A percentile compares a stretch with the other conserved stretches of the same genome.
Evolutionary conservation across 92 coral and sea anemone species (phyloP).

Genomic region (Umimayanthus chanpuru): DNA sequence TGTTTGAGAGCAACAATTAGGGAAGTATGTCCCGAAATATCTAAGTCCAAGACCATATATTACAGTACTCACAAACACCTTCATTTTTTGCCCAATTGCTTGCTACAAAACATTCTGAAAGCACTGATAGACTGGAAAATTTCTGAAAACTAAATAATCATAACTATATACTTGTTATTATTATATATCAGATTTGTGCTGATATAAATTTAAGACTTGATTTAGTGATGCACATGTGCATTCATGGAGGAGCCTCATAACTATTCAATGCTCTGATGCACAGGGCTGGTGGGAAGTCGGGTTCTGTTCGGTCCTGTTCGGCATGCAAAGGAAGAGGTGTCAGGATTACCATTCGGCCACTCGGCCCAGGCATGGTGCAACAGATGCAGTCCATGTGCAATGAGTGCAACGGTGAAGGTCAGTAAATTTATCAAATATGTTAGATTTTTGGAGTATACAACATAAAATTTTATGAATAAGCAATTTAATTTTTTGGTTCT

Average conservation of each 20-base stretch:
- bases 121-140: neutral
- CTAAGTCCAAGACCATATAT: neutral
- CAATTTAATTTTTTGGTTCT: too few relatives aligned
- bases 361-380: slow-evolving; percentile 99
- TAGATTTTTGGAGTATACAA: too few relatives aligned
- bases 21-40: too few relatives aligned
- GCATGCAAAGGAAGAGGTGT: slow-evolving; percentile 91
- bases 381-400: slow-evolving; percentile 94
- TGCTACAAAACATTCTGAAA: too few relatives aligned
- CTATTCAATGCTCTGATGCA: neutral
- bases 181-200: too few relatives aligned
- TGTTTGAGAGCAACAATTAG: too few relatives aligned
- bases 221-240: neutral
- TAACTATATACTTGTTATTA: too few relatives aligned
- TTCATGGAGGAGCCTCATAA: too few relatives aligned
- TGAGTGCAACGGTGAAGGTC: slow-evolving; percentile 94
- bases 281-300: slow-evolving; percentile 95
- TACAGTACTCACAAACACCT: too few relatives aligned
- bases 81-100: too few relatives aligned
- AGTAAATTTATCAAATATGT: neutral
- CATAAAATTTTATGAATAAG: too few relatives aligned
- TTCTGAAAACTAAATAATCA: neutral
- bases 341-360: slow-evolving; percentile 77
- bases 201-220: too few relatives aligned
- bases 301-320: slow-evolving; percentile 83